Evolutionary conservation across 2,888 invertebrate genomes (phyloP), one percentile per base, ranked within the genome.

Genomic region (Tenthredo distinguenda): DNA sequence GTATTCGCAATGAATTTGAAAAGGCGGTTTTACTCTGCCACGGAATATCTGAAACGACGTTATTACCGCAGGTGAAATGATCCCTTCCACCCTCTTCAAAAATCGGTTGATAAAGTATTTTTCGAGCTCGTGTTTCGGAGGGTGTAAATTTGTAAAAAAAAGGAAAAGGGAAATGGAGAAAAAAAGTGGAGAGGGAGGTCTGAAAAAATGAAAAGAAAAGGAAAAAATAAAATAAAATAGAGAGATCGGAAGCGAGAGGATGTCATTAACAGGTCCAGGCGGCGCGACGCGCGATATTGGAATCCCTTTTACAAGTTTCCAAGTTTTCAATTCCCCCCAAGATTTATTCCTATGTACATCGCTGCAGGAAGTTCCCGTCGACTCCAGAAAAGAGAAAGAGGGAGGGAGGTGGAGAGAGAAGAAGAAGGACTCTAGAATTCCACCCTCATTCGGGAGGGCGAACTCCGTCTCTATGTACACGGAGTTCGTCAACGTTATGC

Each of bases 251-350:
- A 79, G 85, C 84, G 84, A 84, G 84, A 85, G 86, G 86, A 88
- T 84, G 84, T 87, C 87, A 87, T 87, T 88, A 88, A 88, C 86
- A 84, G 87, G 72, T 87, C 83, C 84, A 74, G 82, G 50, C 77
- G 72, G 31, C 18, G 50, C 76, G 71, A 72, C 76, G 77, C 74
- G 81, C 86, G 88, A 87, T 89, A 89, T 88, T 86, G 88, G 87
- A 88, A 88, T 87, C 87, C 83, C 86, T 87, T 88, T 86, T 87
- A 86, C 87, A 86, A 86, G 85, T 85, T 84, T 79, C 65, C 62
- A 68, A 86, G 71, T 86, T 79, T 81, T 50, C 71, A 65, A 72
- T 85, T 84, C 71, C 50, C 79, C 79, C 21, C 55, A 58, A 84
- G 79, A 85, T 85, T 85, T 85, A 85, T 85, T 79, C 65, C 83